Conservation (phyloP, 2,113 vertebrate genomes). For the Forbesichthys papilliferus region DNA sequence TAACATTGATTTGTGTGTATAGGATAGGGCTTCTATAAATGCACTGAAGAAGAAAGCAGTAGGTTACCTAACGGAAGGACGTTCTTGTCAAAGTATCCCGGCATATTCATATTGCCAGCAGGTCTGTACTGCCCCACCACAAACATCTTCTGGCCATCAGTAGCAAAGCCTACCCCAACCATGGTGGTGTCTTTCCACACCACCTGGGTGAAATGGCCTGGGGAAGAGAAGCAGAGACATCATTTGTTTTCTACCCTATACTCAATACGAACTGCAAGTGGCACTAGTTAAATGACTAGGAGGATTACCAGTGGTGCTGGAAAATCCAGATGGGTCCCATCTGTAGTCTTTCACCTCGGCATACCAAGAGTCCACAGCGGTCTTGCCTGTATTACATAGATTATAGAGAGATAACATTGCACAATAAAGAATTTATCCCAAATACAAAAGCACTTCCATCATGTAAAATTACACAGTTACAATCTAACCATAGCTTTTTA, state of each 20-base stretch:
- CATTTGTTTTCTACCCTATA: neutral
- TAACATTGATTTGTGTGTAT: no score
- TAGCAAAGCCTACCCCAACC: conserved; percentile 63
- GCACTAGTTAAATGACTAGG: neutral
- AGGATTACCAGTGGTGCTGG: conserved; percentile 37
- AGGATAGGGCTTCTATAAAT: no score
- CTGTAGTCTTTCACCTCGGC: conserved; percentile 67
- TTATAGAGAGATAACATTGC: neutral
- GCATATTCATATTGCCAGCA: conserved; percentile 56
- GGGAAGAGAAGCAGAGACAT: neutral
- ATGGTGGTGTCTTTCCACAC: conserved; percentile 67
- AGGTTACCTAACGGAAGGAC: conserved; percentile 53
- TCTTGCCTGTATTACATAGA: conserved; percentile 49
- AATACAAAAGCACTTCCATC: no score
- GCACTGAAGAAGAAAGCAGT: neutral
- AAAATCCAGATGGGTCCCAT: conserved; percentile 43
- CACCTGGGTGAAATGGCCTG: conserved; percentile 78
- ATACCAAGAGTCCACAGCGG: conserved; percentile 67
- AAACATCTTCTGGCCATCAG: conserved; percentile 29
- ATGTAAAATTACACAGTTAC: neutral
- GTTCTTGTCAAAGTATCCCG: conserved; percentile 49
- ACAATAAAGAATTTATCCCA: neutral
- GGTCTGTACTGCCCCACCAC: conserved; percentile 73
- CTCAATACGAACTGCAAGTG: neutral
- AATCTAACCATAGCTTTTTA: no score